Evolutionary conservation across 2,113 vertebrate species (phyloP).

Genomic region (Dromaius novaehollandiae): DNA sequence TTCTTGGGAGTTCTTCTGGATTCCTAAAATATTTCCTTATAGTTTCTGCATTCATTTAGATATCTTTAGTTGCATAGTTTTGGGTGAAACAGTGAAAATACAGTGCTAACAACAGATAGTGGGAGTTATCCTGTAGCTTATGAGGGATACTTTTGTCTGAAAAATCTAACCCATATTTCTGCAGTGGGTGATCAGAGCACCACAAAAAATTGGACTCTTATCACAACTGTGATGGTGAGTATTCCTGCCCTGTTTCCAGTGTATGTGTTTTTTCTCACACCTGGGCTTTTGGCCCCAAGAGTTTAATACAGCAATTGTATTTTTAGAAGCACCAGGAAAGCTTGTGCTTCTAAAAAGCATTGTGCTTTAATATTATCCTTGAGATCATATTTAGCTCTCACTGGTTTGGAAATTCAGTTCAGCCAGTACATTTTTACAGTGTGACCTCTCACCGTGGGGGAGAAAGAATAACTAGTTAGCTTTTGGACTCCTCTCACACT

Average conservation of each 20-base stretch:
- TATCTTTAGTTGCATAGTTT: neutral
- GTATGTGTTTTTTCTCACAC: neutral
- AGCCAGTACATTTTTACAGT: neutral
- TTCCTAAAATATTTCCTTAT: neutral
- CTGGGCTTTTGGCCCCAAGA: neutral
- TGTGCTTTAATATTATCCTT: neutral
- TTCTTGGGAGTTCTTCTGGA: neutral
- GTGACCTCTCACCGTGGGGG: neutral
- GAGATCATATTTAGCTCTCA: neutral
- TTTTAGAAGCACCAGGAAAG: neutral
- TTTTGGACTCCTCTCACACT: neutral
- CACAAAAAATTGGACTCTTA: neutral
- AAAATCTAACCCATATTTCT: neutral
- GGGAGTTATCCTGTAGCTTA: neutral
- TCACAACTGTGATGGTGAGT: neutral
- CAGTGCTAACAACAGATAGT: neutral
- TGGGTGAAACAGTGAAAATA: neutral
- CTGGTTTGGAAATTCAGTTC: neutral
- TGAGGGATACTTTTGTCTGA: neutral
- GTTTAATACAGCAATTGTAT: neutral
- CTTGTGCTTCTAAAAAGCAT: neutral
- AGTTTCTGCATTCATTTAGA: neutral
- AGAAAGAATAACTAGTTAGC: neutral
- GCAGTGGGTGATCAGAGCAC: neutral
- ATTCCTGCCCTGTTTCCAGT: neutral